These are phyloP conservation scores for Hippocampus abdominalis DNA, from an alignment of 2,113 vertebrate genomes.

Conservation along the genomic window DNA sequence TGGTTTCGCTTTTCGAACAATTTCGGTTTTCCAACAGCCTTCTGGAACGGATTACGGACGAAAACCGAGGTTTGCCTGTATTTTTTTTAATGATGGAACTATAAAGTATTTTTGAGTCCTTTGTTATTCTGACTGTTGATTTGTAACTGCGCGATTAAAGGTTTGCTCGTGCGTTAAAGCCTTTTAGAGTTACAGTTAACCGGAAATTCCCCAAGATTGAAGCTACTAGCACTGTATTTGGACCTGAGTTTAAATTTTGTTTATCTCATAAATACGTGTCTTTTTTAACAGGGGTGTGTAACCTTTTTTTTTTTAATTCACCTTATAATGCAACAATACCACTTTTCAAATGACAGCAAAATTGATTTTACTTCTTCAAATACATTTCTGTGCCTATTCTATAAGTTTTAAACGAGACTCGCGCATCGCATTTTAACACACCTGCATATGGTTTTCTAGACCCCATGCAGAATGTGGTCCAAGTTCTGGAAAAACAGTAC, in stretches of 20 bases:
- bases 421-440: neutral
- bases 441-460: conserved; percentile 65
- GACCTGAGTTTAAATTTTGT: neutral
- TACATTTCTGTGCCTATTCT: neutral
- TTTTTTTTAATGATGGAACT: conserved; percentile 2
- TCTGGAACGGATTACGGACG: no score
- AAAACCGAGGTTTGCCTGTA: no score
- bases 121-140: neutral
- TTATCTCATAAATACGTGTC: neutral
- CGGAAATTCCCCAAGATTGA: no score
- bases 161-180: neutral
- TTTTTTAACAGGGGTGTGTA: neutral
- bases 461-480: conserved; percentile 92
- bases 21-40: no score
- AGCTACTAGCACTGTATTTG: no score
- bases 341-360: neutral
- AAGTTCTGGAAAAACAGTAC: conserved; percentile 94
- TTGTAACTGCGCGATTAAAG: neutral
- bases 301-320: neutral
- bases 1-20: no score
- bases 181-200: neutral
- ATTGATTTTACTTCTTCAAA: neutral
- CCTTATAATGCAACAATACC: neutral
- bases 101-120: conserved; percentile 5
- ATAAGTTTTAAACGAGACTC: neutral